phyloP scores from a whole-genome alignment of 1,140 invertebrate genomes.

The Lepidurus packardi region DNA sequence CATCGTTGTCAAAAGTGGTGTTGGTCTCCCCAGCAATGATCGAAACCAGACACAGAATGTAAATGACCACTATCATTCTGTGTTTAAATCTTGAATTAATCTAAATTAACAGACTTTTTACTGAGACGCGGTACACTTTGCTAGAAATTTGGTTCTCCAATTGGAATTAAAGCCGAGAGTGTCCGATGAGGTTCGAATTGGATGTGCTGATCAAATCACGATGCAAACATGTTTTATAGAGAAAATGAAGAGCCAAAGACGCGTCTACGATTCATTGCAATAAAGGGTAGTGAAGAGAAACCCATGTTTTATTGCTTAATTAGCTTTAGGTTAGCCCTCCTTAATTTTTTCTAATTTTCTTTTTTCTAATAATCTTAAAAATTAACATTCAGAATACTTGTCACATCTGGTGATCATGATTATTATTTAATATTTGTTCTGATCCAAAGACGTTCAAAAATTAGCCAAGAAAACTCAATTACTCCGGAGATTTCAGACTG shows the following conservation, averaged over 20 bases:
- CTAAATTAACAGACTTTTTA: no score
- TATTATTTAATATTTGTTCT: no score
- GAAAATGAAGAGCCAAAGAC: background rate
- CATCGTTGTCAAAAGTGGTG: background rate
- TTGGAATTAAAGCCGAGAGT: no score
- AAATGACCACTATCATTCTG: background rate
- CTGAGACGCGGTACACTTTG: no score
- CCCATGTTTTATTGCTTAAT: background rate
- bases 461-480: no score
- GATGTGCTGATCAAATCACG: background rate
- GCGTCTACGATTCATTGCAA: background rate
- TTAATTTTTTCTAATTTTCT: background rate
- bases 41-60: background rate
- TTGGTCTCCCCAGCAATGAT: background rate
- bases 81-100: background rate
- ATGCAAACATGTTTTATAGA: conserved; percentile 1
- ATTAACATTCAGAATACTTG: no score
- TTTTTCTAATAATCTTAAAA: no score
- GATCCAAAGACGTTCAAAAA: no score
- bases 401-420: no score
- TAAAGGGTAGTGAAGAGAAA: background rate
- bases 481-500: no score
- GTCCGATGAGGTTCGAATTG: background rate
- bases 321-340: background rate
- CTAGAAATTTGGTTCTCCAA: no score